phyloP scores from a whole-genome alignment of 2,797 vertebrate species.

The Danionella dracula region DNA sequence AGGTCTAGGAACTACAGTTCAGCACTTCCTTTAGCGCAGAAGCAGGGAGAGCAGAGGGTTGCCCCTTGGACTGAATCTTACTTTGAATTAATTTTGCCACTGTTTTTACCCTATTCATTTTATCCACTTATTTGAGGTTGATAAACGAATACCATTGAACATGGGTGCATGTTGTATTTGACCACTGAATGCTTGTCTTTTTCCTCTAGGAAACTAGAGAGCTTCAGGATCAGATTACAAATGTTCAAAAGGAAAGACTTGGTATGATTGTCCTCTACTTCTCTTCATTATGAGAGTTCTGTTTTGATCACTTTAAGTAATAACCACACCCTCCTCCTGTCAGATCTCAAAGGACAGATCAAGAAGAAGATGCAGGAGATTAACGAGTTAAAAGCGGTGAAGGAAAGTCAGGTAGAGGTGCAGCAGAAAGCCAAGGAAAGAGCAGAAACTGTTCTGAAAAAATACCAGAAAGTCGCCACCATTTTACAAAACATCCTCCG shows the following conservation, averaged over 20 bases:
- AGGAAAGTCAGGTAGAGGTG: constrained; percentile 58
- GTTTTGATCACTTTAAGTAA: too few relatives aligned
- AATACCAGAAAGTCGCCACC: constrained; percentile 64
- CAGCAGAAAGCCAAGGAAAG: constrained; percentile 59
- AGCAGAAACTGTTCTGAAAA: constrained; percentile 64
- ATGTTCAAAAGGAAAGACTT: constrained; percentile 67
- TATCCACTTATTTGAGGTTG: too few relatives aligned
- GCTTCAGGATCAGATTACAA: constrained; percentile 67
- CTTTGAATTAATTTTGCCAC: too few relatives aligned
- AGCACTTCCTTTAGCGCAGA: too few relatives aligned
- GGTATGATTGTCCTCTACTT: too few relatives aligned
- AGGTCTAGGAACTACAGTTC: too few relatives aligned
- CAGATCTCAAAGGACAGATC: constrained; percentile 66
- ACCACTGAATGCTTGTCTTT: neutral
- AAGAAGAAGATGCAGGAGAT: constrained; percentile 70
- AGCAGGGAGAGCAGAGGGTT: too few relatives aligned
- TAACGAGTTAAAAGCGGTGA: constrained; percentile 58
- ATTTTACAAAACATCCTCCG: constrained; percentile 70
- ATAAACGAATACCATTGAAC: too few relatives aligned
- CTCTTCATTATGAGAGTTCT: neutral
- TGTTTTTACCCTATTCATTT: too few relatives aligned
- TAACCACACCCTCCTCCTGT: too few relatives aligned
- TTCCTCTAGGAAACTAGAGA: constrained; percentile 59
- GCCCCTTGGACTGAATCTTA: too few relatives aligned
- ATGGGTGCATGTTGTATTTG: too few relatives aligned